phyloP scores from a whole-genome alignment of 2,888 invertebrate species.

The Torymus tubicola region DNA sequence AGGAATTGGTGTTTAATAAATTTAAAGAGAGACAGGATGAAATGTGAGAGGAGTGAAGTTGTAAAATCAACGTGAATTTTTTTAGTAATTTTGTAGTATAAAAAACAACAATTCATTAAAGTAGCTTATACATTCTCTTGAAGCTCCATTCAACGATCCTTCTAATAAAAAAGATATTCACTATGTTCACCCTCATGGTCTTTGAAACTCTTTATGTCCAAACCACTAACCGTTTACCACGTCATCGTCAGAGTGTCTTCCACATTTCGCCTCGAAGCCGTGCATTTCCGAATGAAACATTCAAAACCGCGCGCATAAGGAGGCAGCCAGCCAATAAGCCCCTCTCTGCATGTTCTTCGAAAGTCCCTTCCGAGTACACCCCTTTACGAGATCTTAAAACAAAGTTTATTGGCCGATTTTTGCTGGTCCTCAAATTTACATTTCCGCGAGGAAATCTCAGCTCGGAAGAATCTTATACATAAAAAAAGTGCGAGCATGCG shows the following conservation, averaged over 20 bases:
- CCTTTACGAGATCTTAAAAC: constrained; percentile 47
- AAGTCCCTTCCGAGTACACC: background rate
- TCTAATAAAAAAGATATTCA: background rate
- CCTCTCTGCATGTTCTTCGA: background rate
- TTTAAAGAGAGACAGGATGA: no score
- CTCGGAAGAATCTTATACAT: background rate
- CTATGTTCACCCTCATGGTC: background rate
- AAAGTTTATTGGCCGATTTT: constrained; percentile 50
- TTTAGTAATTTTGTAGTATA: no score
- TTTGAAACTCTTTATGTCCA: no score
- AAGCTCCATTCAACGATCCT: background rate
- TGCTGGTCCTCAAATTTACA: constrained; percentile 45
- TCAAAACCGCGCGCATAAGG: background rate
- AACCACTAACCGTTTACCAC: constrained; percentile 1
- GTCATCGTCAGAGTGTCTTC: background rate
- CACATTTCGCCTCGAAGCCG: background rate
- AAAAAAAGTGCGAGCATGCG: constrained; percentile 20
- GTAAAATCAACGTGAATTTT: no score
- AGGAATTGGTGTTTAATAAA: no score
- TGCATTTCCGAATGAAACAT: background rate
- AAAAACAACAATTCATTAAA: no score
- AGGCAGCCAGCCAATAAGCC: constrained; percentile 28
- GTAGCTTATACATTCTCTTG: no score
- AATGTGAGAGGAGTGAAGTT: no score
- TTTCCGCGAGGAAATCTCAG: constrained; percentile 30